phyloP scores from a whole-genome alignment of 2,113 vertebrate species.

The Zingel zingel region DNA sequence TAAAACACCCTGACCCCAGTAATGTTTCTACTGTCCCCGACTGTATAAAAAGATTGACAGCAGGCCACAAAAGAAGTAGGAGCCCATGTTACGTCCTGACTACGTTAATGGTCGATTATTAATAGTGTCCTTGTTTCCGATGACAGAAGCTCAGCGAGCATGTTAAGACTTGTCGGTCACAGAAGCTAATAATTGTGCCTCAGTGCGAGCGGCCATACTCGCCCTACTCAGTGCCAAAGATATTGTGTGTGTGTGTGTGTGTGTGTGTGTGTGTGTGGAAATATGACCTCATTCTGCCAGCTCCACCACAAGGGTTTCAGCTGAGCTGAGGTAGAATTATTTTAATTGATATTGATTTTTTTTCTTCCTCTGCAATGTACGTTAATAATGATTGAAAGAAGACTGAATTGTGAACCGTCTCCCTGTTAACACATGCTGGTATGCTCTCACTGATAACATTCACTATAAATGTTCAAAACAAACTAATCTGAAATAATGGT shows the following conservation, averaged over 20 bases:
- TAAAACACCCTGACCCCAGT: background rate
- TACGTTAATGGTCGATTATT: background rate
- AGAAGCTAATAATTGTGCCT: conserved; percentile 33
- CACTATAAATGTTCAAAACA: too few species aligned
- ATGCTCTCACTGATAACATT: too few species aligned
- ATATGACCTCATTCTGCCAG: conserved; percentile 66
- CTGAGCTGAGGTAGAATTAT: conserved; percentile 27
- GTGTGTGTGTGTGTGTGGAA: conserved; percentile 6
- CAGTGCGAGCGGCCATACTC: conserved; percentile 2
- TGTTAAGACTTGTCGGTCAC: conserved; percentile 17
- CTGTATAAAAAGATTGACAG: background rate
- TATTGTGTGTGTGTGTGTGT: conserved; percentile 15
- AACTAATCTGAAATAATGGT: background rate
- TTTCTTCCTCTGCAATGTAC: background rate
- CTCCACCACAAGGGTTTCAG: conserved; percentile 9
- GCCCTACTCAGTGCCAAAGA: conserved; percentile 17
- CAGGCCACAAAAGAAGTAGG: background rate
- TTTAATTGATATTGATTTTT: background rate
- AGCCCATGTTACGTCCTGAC: background rate
- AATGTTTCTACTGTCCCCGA: background rate
- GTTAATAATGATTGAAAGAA: too few species aligned
- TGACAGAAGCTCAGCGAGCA: conserved; percentile 18
- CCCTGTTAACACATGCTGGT: too few species aligned
- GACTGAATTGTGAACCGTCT: too few species aligned
- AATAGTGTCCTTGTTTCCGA: conserved; percentile 24